Evolutionary conservation across 1,140 invertebrate species (phyloP).

Genomic region (Magallana ariakensis): DNA sequence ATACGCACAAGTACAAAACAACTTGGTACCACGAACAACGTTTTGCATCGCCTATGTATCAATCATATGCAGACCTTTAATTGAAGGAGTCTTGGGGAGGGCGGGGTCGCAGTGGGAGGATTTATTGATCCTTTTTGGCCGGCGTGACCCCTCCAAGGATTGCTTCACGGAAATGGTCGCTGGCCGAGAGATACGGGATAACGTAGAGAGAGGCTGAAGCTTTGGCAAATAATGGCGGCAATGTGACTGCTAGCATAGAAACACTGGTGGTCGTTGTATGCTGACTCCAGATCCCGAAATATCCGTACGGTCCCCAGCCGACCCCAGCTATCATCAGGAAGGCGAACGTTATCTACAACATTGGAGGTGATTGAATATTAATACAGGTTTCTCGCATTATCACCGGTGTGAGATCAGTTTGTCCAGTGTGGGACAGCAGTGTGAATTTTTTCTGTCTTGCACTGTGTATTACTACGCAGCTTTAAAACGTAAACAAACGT

Average conservation of each 20-base stretch:
- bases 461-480: too few relatives aligned
- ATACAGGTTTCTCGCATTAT: too few relatives aligned
- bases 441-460: too few relatives aligned
- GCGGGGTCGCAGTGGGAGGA: background rate
- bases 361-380: too few relatives aligned
- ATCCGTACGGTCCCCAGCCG: conserved; percentile 68
- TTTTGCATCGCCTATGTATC: too few relatives aligned
- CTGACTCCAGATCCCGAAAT: conserved; percentile 58
- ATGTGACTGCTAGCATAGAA: conserved; percentile 63
- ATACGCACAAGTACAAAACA: too few relatives aligned
- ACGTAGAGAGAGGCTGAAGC: conserved; percentile 59
- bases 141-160: conserved; percentile 36
- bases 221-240: conserved; percentile 67
- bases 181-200: conserved; percentile 61
- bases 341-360: conserved; percentile 61
- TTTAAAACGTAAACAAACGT: too few relatives aligned
- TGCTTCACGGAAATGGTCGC: conserved; percentile 55
- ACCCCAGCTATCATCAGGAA: conserved; percentile 56
- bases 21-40: too few relatives aligned
- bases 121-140: background rate
- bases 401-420: too few relatives aligned
- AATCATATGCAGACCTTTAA: too few relatives aligned
- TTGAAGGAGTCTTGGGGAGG: too few relatives aligned
- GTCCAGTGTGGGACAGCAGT: too few relatives aligned
- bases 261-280: conserved; percentile 51